Percentiles rank a stretch among this genome's conserved stretches.
These are phyloP conservation scores for Bolinopsis microptera DNA, from an alignment of 37 sponge, comb jelly and placozoan species.

Conservation along the genomic window DNA sequence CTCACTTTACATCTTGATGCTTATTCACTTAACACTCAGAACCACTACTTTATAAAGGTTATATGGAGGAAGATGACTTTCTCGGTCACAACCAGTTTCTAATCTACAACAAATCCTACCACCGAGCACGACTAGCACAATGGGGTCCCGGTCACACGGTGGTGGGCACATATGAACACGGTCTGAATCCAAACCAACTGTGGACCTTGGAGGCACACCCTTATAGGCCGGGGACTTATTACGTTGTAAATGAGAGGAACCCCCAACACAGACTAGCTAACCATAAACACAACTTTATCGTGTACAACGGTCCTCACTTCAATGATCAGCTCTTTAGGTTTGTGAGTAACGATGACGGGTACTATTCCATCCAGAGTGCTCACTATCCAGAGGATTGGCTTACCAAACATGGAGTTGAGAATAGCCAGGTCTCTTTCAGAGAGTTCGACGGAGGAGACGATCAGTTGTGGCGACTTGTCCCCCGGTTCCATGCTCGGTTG, in stretches of 20 bases:
- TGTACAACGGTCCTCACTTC: constrained; percentile 7
- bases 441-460: neutral
- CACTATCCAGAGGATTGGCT: neutral
- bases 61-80: neutral
- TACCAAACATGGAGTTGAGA: neutral
- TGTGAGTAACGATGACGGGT: neutral
- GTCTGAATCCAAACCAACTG: neutral
- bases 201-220: neutral
- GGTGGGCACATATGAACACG: neutral
- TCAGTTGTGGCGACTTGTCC: neutral
- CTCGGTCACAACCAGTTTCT: neutral
- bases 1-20: too few relatives aligned
- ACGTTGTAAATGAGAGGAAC: neutral
- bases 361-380: neutral
- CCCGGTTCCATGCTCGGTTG: neutral
- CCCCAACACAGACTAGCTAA: neutral
- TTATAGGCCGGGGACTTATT: neutral
- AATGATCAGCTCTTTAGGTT: neutral
- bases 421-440: neutral
- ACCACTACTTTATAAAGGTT: too few relatives aligned
- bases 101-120: neutral
- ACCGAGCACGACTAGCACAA: neutral
- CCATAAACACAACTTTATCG: neutral
- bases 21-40: too few relatives aligned
- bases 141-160: neutral